Evolutionary conservation across 2,797 vertebrate species (phyloP).

Genomic region (Melanitta fusca): DNA sequence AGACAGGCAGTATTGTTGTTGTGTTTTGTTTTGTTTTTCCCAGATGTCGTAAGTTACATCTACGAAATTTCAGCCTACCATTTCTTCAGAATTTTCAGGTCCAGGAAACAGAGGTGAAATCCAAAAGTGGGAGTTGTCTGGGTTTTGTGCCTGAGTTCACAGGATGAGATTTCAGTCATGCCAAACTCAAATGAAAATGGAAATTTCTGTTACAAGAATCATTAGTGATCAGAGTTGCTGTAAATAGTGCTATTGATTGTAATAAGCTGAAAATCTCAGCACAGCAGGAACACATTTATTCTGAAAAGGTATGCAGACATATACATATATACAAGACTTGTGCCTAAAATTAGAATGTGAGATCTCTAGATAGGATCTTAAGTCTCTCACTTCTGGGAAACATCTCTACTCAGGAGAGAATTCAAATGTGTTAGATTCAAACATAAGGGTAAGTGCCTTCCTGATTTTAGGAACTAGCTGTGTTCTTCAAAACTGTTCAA

Average conservation of each 20-base stretch:
- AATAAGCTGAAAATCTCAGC: not conserved
- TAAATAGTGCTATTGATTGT: not conserved
- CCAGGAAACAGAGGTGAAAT: not conserved
- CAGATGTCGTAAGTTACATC: not conserved
- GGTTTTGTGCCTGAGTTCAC: not conserved
- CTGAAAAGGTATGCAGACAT: not conserved
- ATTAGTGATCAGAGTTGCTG: not conserved
- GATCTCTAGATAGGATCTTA: not conserved
- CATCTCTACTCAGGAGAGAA: not conserved
- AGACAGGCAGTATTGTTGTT: not conserved
- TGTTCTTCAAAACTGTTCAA: not conserved
- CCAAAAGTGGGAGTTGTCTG: not conserved
- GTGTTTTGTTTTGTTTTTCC: not conserved
- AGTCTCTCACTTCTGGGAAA: conserved; percentile 2
- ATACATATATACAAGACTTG: not conserved
- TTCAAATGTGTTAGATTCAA: conserved; percentile 10
- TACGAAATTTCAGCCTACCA: not conserved
- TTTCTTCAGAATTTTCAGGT: not conserved
- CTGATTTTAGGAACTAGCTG: not conserved
- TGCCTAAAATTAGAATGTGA: not conserved
- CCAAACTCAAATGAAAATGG: not conserved
- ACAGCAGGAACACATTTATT: not conserved
- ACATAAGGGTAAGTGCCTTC: not conserved
- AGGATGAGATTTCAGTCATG: not conserved
- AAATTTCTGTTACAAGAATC: not conserved